Evolutionary conservation across 1,140 invertebrate species (phyloP), one percentile per base, ranked within the genome.

Genomic region (Condylostylus longicornis): DNA sequence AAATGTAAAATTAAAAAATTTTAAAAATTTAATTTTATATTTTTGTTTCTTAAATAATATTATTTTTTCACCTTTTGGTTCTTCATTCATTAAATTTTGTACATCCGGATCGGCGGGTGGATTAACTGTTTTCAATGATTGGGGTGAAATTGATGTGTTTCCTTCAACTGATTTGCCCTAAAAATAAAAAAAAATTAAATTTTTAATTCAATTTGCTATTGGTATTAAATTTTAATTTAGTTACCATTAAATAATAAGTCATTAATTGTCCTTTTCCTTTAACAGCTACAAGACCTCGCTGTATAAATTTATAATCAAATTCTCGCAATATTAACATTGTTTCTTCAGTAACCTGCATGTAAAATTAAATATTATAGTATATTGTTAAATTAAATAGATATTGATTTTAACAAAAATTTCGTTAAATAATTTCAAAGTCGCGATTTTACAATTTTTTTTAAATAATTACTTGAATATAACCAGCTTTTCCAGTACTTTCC

Each of bases 401-500:
- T 3, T 31, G 7, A 8, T 20, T 4, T 20, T 21, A 20, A 29
- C 10, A 20, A 15, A 19, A 30, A 31, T 17, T 25, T 7, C 14
- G 8, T 8, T 31, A 15, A 6, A 12, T 31, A 12, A 31, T 5
- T 12, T 12, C 15, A 8, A 8, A 31, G 29, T 8, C 29, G 6
- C 6, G 6, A 6, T 8, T 15, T 8, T 15, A 31, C 20, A 23
- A 19, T 12, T 8, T 5, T n/a, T 8, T 8, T 18, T 25, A 4
- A 18, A 28, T 35, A 42, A 42, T 53, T 64, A 89, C 87, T 73
- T 96, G 91, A 48, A 96, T 90, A 43, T 79, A 84, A 7, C 87
- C 88, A 40, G 88, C 82, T 70, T 90, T 90, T 18, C 93, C 91
- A 1, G 90, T 95, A 53, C 85, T 91, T 56, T 96, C 91, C 89